Conservation (phyloP, 2,888 invertebrate species). For the Patella caerulea region DNA sequence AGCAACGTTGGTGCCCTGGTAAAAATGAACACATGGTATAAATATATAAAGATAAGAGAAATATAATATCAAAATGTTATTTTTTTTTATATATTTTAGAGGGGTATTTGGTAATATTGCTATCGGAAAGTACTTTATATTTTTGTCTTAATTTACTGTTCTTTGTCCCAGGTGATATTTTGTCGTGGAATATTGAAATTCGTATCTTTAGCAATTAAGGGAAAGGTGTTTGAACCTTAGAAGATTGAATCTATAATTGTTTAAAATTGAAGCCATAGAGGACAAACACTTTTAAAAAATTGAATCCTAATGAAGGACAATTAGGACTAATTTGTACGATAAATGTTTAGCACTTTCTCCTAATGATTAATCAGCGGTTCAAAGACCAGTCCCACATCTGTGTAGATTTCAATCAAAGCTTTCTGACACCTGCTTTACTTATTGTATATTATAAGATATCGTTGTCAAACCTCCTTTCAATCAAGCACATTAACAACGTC, state of each 20-base stretch:
- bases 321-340: not conserved
- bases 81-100: no score
- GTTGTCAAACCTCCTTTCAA: not conserved
- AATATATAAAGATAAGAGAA: no score
- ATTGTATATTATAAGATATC: not conserved
- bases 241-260: not conserved
- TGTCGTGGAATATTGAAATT: no score
- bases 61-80: no score
- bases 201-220: no score
- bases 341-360: slow-evolving; percentile 8
- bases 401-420: not conserved
- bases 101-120: no score
- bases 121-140: no score
- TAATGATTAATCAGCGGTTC: not conserved
- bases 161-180: no score
- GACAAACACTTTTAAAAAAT: not conserved
- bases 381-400: not conserved
- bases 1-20: no score
- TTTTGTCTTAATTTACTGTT: no score
- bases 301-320: not conserved
- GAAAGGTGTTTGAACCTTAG: not conserved
- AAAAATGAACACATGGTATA: no score
- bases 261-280: not conserved
- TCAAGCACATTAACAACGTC: not conserved
- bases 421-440: slow-evolving; percentile 1